Percentiles rank a stretch among this genome's conserved stretches.
Conservation (phyloP, 2,113 vertebrate genomes). For the Cheilinus undulatus region DNA sequence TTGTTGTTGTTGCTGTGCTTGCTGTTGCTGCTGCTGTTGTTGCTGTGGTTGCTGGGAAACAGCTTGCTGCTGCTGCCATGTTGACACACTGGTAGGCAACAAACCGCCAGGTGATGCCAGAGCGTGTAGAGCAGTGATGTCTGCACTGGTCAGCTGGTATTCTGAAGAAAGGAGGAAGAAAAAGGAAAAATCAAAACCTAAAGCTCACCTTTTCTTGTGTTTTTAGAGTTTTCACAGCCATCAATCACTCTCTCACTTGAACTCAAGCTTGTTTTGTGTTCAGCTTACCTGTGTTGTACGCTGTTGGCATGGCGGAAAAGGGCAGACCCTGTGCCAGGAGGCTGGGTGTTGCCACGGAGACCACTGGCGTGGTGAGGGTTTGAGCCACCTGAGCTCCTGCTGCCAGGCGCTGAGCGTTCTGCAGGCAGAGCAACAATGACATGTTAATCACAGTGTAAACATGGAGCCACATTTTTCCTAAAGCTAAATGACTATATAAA, state of each 20-base stretch:
- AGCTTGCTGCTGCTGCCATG: constrained; percentile 93
- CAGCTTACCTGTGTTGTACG: constrained; percentile 84
- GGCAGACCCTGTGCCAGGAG: constrained; percentile 90
- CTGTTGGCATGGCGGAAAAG: constrained; percentile 85
- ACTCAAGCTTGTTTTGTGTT: neutral
- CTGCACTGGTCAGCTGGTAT: constrained; percentile 96
- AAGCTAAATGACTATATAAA: neutral
- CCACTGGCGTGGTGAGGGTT: constrained; percentile 92
- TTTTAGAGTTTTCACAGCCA: neutral
- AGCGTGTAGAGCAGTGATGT: constrained; percentile 93
- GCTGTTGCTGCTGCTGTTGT: constrained; percentile 81
- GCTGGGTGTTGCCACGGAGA: constrained; percentile 93
- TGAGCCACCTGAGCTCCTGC: constrained; percentile 89
- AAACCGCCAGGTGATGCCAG: constrained; percentile 91
- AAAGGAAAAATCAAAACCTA: neutral
- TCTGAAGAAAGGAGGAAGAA: constrained; percentile 79
- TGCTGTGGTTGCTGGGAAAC: constrained; percentile 87
- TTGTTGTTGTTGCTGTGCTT: constrained; percentile 80
- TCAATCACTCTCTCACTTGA: neutral
- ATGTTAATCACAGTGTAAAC: constrained; percentile 8
- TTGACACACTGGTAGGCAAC: constrained; percentile 90
- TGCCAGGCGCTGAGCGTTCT: constrained; percentile 91
- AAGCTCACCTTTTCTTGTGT: neutral
- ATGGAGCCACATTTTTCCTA: neutral
- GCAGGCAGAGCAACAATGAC: constrained; percentile 55